Percentiles rank a stretch among this genome's conserved stretches.
phyloP scores from a whole-genome alignment of 2,113 vertebrate species.

The Chaenocephalus aceratus region DNA sequence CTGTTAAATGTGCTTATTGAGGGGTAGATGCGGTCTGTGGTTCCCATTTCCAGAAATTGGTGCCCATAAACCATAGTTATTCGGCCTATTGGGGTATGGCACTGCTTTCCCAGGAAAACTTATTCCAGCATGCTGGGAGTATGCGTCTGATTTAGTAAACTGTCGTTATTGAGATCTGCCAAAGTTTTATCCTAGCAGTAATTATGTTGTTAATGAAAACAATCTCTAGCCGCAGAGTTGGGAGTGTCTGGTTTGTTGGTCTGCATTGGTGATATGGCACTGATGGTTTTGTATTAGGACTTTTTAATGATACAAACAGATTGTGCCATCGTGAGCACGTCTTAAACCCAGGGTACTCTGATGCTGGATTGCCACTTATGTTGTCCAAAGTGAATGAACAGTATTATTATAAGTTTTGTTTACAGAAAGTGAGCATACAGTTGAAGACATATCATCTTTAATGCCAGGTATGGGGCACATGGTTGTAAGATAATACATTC shows the following conservation, averaged over 20 bases:
- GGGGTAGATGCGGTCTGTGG: neutral
- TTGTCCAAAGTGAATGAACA: neutral
- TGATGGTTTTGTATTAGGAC: neutral
- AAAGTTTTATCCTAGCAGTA: neutral
- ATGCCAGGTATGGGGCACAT: constrained; percentile 1
- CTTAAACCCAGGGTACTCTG: neutral
- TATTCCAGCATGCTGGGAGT: neutral
- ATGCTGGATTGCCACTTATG: neutral
- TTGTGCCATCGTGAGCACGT: neutral
- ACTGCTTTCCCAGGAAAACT: neutral
- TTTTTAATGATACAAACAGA: too few relatives aligned
- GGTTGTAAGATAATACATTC: constrained; percentile 20
- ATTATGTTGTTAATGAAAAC: neutral
- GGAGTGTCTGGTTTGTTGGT: neutral
- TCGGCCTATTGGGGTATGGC: neutral
- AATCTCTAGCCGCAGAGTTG: neutral
- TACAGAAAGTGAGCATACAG: neutral
- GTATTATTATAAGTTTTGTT: constrained; percentile 2
- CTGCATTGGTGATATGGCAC: neutral
- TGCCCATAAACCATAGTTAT: too few relatives aligned
- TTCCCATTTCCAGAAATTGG: neutral
- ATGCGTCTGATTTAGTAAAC: neutral
- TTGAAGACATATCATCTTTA: constrained; percentile 10
- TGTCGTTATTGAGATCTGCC: neutral
- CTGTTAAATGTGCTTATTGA: neutral